Evolutionary conservation across 23 tunicate species (phyloP).

Genomic region (Trididemnum nubilum): DNA sequence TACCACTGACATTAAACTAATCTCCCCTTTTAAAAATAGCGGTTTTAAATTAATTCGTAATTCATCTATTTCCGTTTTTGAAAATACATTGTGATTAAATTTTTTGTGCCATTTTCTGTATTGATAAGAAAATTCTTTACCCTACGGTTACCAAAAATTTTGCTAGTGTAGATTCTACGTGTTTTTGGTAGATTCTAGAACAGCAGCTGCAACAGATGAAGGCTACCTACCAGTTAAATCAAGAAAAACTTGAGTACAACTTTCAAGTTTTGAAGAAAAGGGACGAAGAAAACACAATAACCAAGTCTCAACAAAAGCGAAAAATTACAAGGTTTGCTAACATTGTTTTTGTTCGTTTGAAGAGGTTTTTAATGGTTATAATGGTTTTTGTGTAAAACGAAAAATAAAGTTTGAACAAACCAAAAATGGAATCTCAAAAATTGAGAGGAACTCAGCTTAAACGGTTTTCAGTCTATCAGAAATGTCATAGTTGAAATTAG

Average conservation of each 20-base stretch:
- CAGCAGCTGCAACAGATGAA: constrained; percentile 98
- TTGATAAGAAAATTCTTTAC: no score
- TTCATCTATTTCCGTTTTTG: no score
- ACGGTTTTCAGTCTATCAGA: no score
- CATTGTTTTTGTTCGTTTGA: not conserved
- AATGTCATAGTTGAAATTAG: no score
- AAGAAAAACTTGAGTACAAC: constrained; percentile 93
- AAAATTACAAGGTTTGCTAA: constrained; percentile 69
- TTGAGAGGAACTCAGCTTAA: not conserved
- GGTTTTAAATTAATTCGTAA: no score
- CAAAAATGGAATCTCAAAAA: not conserved
- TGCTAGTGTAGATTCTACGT: no score
- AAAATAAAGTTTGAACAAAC: not conserved
- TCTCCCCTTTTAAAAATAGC: no score
- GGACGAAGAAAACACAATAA: constrained; percentile 97
- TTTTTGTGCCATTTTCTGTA: no score
- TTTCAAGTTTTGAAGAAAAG: constrained; percentile 95
- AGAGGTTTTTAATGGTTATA: not conserved
- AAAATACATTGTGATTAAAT: no score
- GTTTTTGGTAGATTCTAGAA: constrained; percentile 65
- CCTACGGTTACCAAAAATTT: no score
- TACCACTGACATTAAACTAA: no score
- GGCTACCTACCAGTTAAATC: constrained; percentile 97
- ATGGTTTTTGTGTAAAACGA: no score
- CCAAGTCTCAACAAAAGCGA: constrained; percentile 94